phyloP scores from a whole-genome alignment of 2,797 vertebrate genomes.

The Cirrhinus molitorella region DNA sequence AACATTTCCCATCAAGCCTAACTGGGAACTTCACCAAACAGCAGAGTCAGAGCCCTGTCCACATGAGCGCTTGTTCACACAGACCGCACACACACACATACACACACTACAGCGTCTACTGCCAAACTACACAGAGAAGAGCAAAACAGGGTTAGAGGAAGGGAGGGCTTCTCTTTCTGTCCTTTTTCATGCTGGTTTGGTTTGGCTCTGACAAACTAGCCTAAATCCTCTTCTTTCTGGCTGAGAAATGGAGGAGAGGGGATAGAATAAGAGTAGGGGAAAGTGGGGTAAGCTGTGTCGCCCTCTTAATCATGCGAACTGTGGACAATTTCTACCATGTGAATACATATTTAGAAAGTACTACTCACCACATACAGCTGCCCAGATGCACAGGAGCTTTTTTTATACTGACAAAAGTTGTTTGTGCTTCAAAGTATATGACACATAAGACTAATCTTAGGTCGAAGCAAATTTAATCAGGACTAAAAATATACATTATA shows the following conservation, averaged over 20 bases:
- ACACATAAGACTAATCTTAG: conserved; percentile 10
- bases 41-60: conserved; percentile 45
- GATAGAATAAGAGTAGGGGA: conserved; percentile 32
- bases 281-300: conserved; percentile 55
- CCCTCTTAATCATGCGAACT: conserved; percentile 29
- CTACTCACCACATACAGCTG: not conserved
- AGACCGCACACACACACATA: conserved; percentile 26
- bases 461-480: conserved; percentile 58
- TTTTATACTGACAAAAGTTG: conserved; percentile 6
- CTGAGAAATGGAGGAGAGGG: conserved; percentile 28
- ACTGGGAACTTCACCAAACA: conserved; percentile 48
- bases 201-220: conserved; percentile 42
- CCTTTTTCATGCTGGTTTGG: conserved; percentile 48
- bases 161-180: conserved; percentile 46
- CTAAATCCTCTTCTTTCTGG: conserved; percentile 50
- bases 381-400: not conserved
- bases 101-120: conserved; percentile 12
- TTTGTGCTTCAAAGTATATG: conserved; percentile 1
- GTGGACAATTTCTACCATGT: conserved; percentile 5
- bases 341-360: conserved; percentile 30
- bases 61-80: conserved; percentile 49
- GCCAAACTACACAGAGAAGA: conserved; percentile 42
- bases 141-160: conserved; percentile 48
- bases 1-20: conserved; percentile 51
- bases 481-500: conserved; percentile 63